phyloP scores from a whole-genome alignment of 2,113 vertebrate genomes.

The Nanger granti region DNA sequence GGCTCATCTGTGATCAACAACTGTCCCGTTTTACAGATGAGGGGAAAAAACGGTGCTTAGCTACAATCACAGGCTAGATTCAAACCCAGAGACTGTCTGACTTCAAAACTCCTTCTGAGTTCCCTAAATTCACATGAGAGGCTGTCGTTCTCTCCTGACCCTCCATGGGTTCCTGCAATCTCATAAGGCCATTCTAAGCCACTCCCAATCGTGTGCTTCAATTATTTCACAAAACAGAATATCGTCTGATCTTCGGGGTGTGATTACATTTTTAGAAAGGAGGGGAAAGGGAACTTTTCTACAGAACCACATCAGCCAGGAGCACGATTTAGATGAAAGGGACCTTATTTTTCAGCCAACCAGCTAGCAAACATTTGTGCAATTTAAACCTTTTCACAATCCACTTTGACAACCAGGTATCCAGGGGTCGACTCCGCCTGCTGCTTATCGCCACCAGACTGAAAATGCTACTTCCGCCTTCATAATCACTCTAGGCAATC shows the following conservation, averaged over 20 bases:
- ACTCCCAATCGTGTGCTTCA: background rate
- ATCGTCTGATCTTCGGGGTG: background rate
- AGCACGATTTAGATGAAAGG: background rate
- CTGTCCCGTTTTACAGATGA: background rate
- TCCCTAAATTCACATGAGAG: background rate
- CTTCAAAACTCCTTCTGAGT: background rate
- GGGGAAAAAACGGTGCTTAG: background rate
- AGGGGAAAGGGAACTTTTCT: background rate
- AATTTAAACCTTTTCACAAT: conserved; percentile 32
- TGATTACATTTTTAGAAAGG: conserved; percentile 8
- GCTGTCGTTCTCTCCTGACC: background rate
- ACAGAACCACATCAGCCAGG: background rate
- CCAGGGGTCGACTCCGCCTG: background rate
- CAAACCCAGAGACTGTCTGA: background rate
- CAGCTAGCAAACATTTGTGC: background rate
- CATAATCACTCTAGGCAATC: conserved; percentile 53
- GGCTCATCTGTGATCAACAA: background rate
- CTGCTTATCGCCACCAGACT: background rate
- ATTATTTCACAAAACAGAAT: conserved; percentile 9
- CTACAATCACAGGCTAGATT: background rate
- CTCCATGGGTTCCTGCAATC: background rate
- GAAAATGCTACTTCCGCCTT: background rate
- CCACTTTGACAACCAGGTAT: conserved; percentile 22
- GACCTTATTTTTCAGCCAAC: background rate
- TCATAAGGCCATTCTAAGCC: background rate